Conservation (phyloP, 2,797 vertebrate genomes). For the Ficedula albicollis region DNA sequence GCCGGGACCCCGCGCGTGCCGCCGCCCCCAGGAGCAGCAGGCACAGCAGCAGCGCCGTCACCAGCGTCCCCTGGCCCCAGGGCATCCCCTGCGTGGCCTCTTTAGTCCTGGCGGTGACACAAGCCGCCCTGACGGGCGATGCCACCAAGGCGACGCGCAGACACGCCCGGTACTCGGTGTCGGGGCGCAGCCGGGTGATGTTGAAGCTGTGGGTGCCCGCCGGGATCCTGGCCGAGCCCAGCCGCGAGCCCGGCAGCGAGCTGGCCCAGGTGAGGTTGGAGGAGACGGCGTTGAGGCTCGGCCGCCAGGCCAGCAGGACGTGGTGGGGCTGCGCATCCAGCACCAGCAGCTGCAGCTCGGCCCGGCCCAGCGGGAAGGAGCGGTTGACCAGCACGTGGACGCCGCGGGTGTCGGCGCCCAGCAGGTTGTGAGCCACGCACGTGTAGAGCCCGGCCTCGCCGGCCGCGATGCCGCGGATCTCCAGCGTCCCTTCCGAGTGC, state of each 20-base stretch:
- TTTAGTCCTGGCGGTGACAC: conserved; percentile 88
- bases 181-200: conserved; percentile 87
- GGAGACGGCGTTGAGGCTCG: conserved; percentile 82
- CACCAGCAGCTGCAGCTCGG: conserved; percentile 73
- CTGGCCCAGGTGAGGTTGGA: conserved; percentile 90
- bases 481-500: conserved; percentile 89
- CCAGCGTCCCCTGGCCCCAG: conserved; percentile 62
- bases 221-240: conserved; percentile 82
- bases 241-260: conserved; percentile 57
- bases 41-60: conserved; percentile 73
- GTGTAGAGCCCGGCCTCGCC: conserved; percentile 90
- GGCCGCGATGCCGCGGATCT: conserved; percentile 81
- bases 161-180: conserved; percentile 89
- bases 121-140: conserved; percentile 78
- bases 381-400: conserved; percentile 82
- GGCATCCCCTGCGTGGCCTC: conserved; percentile 73
- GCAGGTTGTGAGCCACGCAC: conserved; percentile 92
- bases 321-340: conserved; percentile 82
- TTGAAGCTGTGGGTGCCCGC: conserved; percentile 89
- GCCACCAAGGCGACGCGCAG: conserved; percentile 80
- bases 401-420: conserved; percentile 91
- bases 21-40: conserved; percentile 74
- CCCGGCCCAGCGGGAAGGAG: conserved; percentile 50
- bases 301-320: conserved; percentile 87
- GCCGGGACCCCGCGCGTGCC: neutral